A percentile compares a stretch with the other conserved stretches of the same genome.
phyloP scores from a whole-genome alignment of 2,113 vertebrate genomes.

The Lycocorax pyrrhopterus region DNA sequence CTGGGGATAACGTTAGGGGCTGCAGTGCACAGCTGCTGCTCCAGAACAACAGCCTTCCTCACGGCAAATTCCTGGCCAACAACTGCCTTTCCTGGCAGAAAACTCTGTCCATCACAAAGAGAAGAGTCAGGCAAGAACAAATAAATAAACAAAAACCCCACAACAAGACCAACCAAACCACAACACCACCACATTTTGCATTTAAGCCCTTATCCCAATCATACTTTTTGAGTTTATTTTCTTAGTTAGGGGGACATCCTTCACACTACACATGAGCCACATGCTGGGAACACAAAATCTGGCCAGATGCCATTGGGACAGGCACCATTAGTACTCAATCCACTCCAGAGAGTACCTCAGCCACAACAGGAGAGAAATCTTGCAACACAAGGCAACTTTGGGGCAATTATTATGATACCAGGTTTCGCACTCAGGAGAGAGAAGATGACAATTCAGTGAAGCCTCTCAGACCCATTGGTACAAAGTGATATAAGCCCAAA shows the following conservation, averaged over 20 bases:
- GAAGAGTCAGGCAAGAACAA: background rate
- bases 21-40: background rate
- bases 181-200: background rate
- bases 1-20: background rate
- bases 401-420: background rate
- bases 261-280: fast-evolving
- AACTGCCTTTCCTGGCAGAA: background rate
- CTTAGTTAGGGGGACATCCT: background rate
- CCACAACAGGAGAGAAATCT: background rate
- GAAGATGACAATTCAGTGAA: background rate
- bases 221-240: background rate
- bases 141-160: background rate
- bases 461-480: background rate
- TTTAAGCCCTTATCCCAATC: background rate
- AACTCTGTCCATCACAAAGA: background rate
- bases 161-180: background rate
- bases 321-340: background rate
- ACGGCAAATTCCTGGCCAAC: background rate
- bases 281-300: background rate
- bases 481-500: background rate
- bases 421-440: background rate
- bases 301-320: background rate
- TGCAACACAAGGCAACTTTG: background rate
- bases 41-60: background rate
- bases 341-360: background rate